phyloP scores from a whole-genome alignment of 1,140 invertebrate species.

The Rhysida immarginata region DNA sequence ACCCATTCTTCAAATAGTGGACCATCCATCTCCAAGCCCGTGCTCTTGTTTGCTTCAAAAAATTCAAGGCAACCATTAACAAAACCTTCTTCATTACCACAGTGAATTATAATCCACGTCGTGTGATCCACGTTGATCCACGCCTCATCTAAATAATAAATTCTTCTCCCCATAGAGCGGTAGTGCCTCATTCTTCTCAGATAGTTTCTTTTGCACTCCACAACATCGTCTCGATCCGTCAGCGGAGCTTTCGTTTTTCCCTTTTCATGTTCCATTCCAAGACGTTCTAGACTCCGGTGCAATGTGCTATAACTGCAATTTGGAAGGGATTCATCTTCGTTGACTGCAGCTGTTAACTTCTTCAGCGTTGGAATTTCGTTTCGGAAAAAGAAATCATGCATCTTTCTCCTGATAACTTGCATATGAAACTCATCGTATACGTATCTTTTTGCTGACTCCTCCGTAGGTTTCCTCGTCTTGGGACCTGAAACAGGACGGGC shows the following conservation, averaged over 20 bases:
- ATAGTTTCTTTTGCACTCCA: background rate
- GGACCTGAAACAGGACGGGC: too few relatives aligned
- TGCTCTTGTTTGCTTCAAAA: conserved; percentile 7
- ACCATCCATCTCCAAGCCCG: conserved; percentile 15
- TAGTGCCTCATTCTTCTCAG: background rate
- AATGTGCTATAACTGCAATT: background rate
- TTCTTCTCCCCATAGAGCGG: background rate
- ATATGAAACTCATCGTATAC: background rate
- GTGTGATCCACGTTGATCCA: background rate
- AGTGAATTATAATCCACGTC: conserved; percentile 13
- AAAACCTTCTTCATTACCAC: conserved; percentile 15
- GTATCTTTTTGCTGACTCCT: too few relatives aligned
- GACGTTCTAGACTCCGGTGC: background rate
- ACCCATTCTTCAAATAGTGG: conserved; percentile 15
- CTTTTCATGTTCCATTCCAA: background rate
- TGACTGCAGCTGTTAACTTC: background rate
- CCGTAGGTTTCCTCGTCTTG: too few relatives aligned
- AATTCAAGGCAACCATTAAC: conserved; percentile 12
- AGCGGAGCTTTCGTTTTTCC: background rate
- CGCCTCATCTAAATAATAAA: conserved; percentile 1
- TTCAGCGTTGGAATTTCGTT: background rate
- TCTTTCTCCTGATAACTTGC: background rate
- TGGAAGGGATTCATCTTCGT: background rate
- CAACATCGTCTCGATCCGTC: background rate
- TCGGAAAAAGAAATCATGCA: background rate